Conservation (phyloP, 2,113 vertebrate species). For the Promerops cafer region DNA sequence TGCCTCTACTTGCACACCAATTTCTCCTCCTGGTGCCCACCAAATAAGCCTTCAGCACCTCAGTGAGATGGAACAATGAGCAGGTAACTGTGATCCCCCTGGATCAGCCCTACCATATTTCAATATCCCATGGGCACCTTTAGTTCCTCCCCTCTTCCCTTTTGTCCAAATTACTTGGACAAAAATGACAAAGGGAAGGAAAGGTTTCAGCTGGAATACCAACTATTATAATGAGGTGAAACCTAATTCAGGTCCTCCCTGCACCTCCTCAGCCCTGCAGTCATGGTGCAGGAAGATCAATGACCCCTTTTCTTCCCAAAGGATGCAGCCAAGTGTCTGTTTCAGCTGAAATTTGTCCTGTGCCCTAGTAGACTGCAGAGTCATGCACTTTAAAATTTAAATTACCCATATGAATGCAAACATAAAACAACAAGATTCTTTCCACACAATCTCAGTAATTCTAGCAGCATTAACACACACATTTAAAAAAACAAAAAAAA, state of each 20-base stretch:
- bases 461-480: background rate
- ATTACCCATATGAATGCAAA: background rate
- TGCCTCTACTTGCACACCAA: background rate
- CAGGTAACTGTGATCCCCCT: background rate
- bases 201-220: background rate
- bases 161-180: background rate
- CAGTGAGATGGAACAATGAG: background rate
- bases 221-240: background rate
- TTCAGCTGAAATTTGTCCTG: background rate
- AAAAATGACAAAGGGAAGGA: background rate
- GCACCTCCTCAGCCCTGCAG: background rate
- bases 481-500: background rate
- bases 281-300: background rate
- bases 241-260: background rate
- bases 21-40: background rate
- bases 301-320: background rate
- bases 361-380: background rate
- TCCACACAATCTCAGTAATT: background rate
- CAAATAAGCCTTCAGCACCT: background rate
- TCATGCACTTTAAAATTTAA: background rate
- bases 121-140: background rate
- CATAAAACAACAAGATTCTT: background rate
- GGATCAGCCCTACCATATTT: background rate
- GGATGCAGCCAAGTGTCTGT: background rate
- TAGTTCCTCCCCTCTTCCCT: background rate